Base-by-base conservation (phyloP, 2,888 invertebrate genomes). In the Metacarcinus magister region DNA sequence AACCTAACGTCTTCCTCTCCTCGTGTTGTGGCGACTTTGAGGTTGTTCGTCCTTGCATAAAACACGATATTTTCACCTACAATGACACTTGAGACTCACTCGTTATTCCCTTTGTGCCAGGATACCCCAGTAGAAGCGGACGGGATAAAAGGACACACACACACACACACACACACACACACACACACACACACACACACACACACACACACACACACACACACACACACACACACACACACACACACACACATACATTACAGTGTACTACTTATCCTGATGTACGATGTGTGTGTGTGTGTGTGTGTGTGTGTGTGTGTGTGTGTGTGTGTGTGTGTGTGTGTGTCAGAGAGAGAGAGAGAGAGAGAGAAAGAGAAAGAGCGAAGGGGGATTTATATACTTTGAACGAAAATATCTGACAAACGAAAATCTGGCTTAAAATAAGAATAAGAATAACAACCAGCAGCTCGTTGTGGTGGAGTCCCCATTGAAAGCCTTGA, bases 81-180 rank as follows among this genome's bases (percentile, higher is more conserved):
- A 95, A 95, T 94, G 90, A 95, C 95, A 95, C 95, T 95, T 95
- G 89, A 95, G 93, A 93, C 95, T 95, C 94, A 90, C 95, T 94
- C 93, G 95, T 95, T 95, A 95, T 95, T 95, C 92, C 94, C 54
- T 60, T 95, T 95, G 82, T 95, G 87, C 10, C 91, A 43, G 44
- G 89, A 94, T 95, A 95, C 89, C 93, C 67, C 90, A n/a, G 60
- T 44, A 32, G 28, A 92, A 67, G 75, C 92, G 48, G 10, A 1
- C 28, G 39, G 82, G 19, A 92, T 23, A 82, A 92, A 19, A 82
- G 91, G 28, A 67, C 67, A 19, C 67, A 67, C 67, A 67, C 67
- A 67, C 67, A 16, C 7, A 54, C 54, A 54, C 8, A 48, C 32
- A 4, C 89, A 2, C 8, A 28, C 39, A 10, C 32, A 10, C 28